These are phyloP conservation scores for Turritopsis rubra DNA, from an alignment of 30 jellyfish, hydroid and myxozoan genomes.

Conservation along the genomic window DNA sequence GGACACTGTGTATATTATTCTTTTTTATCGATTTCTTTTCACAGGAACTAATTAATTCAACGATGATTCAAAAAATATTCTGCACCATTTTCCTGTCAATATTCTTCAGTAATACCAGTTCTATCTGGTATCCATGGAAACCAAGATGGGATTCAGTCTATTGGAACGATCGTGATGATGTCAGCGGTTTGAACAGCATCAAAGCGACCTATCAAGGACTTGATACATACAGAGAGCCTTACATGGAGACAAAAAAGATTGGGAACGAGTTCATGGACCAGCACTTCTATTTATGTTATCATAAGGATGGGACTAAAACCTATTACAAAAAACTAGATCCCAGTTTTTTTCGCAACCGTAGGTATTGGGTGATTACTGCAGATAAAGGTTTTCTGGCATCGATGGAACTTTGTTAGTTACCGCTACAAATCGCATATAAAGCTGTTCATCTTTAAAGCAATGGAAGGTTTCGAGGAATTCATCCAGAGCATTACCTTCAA, in stretches of 20 bases:
- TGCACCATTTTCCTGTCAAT: neutral
- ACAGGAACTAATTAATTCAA: neutral
- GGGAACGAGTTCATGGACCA: slow-evolving; percentile 79
- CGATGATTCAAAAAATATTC: neutral
- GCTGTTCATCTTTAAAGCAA: too few relatives aligned
- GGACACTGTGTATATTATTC: too few relatives aligned
- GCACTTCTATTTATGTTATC: slow-evolving; percentile 80
- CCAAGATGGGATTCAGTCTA: slow-evolving; percentile 5
- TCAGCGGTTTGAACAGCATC: slow-evolving; percentile 50
- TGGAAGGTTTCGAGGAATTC: neutral
- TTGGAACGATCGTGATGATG: slow-evolving; percentile 25
- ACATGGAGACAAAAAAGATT: slow-evolving; percentile 56
- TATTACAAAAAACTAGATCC: slow-evolving; percentile 84
- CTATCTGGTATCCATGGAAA: slow-evolving; percentile 14
- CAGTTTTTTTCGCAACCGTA: slow-evolving; percentile 51
- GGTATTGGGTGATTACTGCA: slow-evolving; percentile 88
- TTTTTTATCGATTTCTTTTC: too few relatives aligned
- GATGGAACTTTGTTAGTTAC: slow-evolving; percentile 61
- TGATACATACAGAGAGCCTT: slow-evolving; percentile 59
- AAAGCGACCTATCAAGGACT: slow-evolving; percentile 88
- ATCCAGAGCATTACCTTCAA: too few relatives aligned
- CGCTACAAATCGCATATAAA: neutral
- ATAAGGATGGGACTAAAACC: slow-evolving; percentile 82
- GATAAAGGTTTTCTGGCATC: slow-evolving; percentile 77
- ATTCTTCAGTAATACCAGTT: neutral